phyloP scores from a whole-genome alignment of 2,888 invertebrate species.

The Drosophila mayaguana region DNA sequence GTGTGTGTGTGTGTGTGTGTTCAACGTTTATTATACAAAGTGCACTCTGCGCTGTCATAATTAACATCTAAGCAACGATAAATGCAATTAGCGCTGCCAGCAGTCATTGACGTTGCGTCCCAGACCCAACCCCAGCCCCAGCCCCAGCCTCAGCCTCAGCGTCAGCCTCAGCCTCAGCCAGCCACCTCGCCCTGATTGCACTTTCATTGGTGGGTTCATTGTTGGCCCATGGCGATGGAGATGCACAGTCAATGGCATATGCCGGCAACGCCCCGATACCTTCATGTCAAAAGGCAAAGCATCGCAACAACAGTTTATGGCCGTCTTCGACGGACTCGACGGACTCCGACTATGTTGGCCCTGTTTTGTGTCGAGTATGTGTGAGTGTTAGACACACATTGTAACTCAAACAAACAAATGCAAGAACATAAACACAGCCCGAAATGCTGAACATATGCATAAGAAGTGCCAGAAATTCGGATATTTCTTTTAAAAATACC shows the following conservation, averaged over 20 bases:
- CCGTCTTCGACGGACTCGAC: conserved; percentile 28
- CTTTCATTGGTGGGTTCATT: conserved; percentile 78
- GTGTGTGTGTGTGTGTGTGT: conserved; percentile 11
- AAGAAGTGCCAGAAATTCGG: conserved; percentile 28
- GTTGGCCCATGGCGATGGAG: conserved; percentile 36
- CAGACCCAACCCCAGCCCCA: conserved; percentile 21
- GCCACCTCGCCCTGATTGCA: conserved; percentile 66
- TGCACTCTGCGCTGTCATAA: conserved; percentile 66
- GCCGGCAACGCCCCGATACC: conserved; percentile 50
- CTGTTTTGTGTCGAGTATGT: conserved; percentile 46
- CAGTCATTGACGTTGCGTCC: conserved; percentile 54
- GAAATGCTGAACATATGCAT: conserved; percentile 5
- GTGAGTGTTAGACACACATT: conserved; percentile 59
- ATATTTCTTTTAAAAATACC: conserved; percentile 50
- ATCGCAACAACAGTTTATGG: conserved; percentile 59
- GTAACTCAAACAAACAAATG: conserved; percentile 45
- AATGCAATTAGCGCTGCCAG: conserved; percentile 69
- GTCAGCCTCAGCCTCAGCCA: conserved; percentile 22
- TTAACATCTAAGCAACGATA: conserved; percentile 76
- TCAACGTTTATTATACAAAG: conserved; percentile 48
- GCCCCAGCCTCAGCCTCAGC: background rate
- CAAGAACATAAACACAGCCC: conserved; percentile 46
- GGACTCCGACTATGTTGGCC: conserved; percentile 14
- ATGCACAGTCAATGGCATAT: conserved; percentile 6
- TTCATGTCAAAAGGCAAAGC: conserved; percentile 64